Evolutionary conservation across 2,113 vertebrate genomes (phyloP).

Genomic region (Chinchilla lanigera): DNA sequence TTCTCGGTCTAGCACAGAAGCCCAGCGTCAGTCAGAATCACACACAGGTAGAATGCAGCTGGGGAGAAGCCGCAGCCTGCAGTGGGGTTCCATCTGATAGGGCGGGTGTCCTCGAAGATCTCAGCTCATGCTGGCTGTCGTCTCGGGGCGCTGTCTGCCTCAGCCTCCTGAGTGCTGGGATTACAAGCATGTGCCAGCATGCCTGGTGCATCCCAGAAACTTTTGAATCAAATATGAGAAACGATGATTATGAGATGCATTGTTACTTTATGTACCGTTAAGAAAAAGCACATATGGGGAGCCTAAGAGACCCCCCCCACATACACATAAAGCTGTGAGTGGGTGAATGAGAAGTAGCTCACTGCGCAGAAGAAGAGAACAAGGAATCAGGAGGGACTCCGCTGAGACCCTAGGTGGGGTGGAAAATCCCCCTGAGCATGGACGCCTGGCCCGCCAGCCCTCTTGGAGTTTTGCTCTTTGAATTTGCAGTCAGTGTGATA

Average conservation of each 20-base stretch:
- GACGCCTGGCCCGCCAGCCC: not conserved
- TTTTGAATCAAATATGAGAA: slow-evolving; percentile 13
- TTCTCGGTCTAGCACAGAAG: not conserved
- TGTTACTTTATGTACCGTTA: not conserved
- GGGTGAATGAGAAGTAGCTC: not conserved
- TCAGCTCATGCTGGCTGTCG: no score
- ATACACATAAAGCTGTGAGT: not conserved
- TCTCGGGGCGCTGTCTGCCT: not conserved
- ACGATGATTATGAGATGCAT: not conserved
- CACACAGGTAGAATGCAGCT: not conserved
- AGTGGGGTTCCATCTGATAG: no score
- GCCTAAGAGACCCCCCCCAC: not conserved
- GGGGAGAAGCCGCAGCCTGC: not conserved
- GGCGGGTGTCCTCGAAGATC: not conserved
- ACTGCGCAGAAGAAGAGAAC: not conserved
- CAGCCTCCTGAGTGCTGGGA: not conserved
- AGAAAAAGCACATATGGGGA: not conserved
- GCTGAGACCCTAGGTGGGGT: not conserved
- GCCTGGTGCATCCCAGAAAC: not conserved
- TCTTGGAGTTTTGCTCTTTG: not conserved
- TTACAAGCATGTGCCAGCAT: not conserved
- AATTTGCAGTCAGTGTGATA: not conserved
- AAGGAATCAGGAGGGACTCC: not conserved
- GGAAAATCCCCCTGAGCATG: not conserved
- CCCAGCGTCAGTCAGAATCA: not conserved